Conservation (phyloP, 2,888 invertebrate species). For the Salticus scenicus region DNA sequence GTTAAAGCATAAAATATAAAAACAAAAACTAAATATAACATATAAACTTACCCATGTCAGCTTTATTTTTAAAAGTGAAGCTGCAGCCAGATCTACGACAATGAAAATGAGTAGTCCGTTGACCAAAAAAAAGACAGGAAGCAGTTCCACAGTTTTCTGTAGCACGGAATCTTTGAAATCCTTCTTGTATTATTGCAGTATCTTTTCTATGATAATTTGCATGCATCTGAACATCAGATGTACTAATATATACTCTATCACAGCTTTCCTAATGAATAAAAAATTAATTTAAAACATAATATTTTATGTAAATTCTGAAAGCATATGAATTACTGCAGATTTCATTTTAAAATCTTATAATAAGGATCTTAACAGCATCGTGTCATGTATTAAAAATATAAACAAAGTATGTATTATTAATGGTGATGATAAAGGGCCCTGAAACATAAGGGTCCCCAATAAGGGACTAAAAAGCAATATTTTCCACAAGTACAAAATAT, state of each 20-base stretch:
- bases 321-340: too few species aligned
- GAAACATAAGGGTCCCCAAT: too few species aligned
- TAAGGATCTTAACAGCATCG: too few species aligned
- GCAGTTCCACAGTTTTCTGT: slow-evolving; percentile 95
- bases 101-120: slow-evolving; percentile 97
- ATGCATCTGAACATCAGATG: slow-evolving; percentile 99
- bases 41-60: slow-evolving; percentile 97
- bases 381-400: too few species aligned
- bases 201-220: slow-evolving; percentile 99
- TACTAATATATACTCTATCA: slow-evolving; percentile 95
- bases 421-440: too few species aligned
- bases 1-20: too few species aligned
- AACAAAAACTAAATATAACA: too few species aligned
- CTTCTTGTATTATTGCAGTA: slow-evolving; percentile 97
- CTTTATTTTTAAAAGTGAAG: slow-evolving; percentile 98
- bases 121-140: slow-evolving; percentile 93
- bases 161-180: slow-evolving; percentile 96
- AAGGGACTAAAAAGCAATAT: too few species aligned
- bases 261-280: slow-evolving; percentile 77
- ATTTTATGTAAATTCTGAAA: not conserved
- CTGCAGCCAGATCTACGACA: slow-evolving; percentile 92
- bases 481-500: too few species aligned
- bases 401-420: too few species aligned
- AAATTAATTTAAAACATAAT: slow-evolving; percentile 2
- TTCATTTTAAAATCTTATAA: too few species aligned